These are phyloP conservation scores for Dione vanillae DNA, from an alignment of 2,888 invertebrate species.

Conservation along the genomic window DNA sequence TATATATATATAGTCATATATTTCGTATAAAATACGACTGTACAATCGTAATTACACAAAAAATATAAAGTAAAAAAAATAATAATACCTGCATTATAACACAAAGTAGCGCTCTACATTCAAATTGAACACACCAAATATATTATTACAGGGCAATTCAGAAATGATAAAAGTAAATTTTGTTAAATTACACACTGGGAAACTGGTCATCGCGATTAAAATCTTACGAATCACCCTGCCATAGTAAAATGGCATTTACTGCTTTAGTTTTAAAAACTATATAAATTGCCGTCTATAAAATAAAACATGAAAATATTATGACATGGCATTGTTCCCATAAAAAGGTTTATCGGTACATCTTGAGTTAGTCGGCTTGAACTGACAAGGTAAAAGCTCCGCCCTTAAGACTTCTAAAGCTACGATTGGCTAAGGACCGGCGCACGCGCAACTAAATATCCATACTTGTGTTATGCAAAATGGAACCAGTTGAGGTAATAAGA, in stretches of 20 bases:
- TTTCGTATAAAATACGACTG: neutral
- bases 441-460: conserved; percentile 35
- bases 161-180: conserved; percentile 46
- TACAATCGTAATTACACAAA: conserved; percentile 1
- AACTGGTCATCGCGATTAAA: conserved; percentile 32
- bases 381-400: conserved; percentile 49
- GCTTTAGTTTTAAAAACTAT: conserved; percentile 22
- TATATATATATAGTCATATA: neutral
- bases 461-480: conserved; percentile 24
- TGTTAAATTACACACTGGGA: conserved; percentile 45
- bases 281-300: neutral
- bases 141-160: conserved; percentile 36
- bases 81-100: neutral
- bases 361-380: conserved; percentile 47
- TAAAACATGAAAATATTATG: conserved; percentile 50
- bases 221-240: conserved; percentile 34
- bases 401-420: conserved; percentile 33
- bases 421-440: conserved; percentile 45
- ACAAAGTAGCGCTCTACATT: conserved; percentile 23
- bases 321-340: conserved; percentile 50
- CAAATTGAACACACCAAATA: conserved; percentile 25
- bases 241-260: conserved; percentile 3
- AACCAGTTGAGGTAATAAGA: conserved; percentile 13
- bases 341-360: conserved; percentile 48
- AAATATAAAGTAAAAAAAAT: neutral